Conservation (phyloP, 2,113 vertebrate genomes). For the Centrocercus urophasianus region DNA sequence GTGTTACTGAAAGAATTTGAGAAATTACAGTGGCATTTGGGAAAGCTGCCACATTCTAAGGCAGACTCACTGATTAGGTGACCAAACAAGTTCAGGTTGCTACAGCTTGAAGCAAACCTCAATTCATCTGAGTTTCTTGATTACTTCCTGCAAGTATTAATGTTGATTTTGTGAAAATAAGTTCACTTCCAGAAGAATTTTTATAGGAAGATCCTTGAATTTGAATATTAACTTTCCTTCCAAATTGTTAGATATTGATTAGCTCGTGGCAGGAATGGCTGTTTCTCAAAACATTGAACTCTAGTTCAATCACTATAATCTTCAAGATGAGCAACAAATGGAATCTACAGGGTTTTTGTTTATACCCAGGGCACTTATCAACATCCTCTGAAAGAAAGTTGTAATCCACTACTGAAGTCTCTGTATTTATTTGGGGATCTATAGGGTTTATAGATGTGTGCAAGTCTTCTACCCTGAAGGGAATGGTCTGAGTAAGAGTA, state of each 20-base stretch:
- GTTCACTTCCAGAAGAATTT: neutral
- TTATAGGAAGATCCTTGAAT: neutral
- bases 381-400: neutral
- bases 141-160: slow-evolving; percentile 12
- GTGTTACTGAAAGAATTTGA: neutral
- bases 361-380: neutral
- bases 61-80: neutral
- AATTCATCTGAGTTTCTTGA: neutral
- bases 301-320: neutral
- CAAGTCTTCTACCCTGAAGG: neutral
- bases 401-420: neutral
- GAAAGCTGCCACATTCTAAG: neutral
- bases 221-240: slow-evolving; percentile 22
- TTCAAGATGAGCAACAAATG: neutral
- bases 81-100: neutral
- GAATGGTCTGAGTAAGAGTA: neutral
- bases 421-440: neutral
- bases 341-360: neutral
- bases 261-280: neutral
- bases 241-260: neutral
- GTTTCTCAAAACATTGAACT: neutral
- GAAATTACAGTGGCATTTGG: neutral
- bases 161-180: neutral
- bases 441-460: neutral
- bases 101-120: neutral